Percentiles rank a stretch among this genome's conserved stretches.
Conservation (phyloP, 2,797 vertebrate genomes). For the Spea hammondii region DNA sequence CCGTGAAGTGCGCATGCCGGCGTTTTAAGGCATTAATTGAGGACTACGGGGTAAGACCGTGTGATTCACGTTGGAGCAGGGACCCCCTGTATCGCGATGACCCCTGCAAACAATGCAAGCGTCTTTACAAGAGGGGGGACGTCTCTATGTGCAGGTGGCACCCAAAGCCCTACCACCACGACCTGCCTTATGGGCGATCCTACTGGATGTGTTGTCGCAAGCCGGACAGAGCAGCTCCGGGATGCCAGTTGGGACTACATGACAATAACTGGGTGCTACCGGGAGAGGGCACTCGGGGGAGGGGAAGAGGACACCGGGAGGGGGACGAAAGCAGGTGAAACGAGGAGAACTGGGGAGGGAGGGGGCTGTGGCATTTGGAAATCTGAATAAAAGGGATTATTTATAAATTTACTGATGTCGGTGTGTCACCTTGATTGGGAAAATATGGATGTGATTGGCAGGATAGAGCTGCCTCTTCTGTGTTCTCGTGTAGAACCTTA, state of each 20-base stretch:
- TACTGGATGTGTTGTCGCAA: slow-evolving; percentile 98
- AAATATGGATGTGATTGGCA: not conserved
- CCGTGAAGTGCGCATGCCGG: slow-evolving; percentile 92
- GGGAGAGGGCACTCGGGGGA: slow-evolving; percentile 71
- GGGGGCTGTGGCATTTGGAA: slow-evolving; percentile 9
- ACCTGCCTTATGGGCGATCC: slow-evolving; percentile 96
- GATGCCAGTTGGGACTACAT: slow-evolving; percentile 89
- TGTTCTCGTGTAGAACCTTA: no score
- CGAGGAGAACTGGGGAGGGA: not conserved
- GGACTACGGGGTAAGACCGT: slow-evolving; percentile 83
- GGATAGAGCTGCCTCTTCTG: no score
- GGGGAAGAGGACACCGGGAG: slow-evolving; percentile 72
- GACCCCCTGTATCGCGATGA: slow-evolving; percentile 92
- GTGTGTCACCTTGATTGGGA: not conserved
- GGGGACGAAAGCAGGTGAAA: slow-evolving; percentile 69
- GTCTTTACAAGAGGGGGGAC: slow-evolving; percentile 85
- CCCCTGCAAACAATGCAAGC: slow-evolving; percentile 96
- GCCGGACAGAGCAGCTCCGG: slow-evolving; percentile 85
- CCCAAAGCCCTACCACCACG: slow-evolving; percentile 98
- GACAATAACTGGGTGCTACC: slow-evolving; percentile 94
- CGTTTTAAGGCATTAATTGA: slow-evolving; percentile 90
- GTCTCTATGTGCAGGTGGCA: slow-evolving; percentile 97
- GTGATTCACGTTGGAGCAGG: slow-evolving; percentile 90
- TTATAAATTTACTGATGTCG: slow-evolving; percentile 26
- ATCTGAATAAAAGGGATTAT: slow-evolving; percentile 49